Base-by-base conservation (phyloP, 2,797 vertebrate species). In the Acanthurus leucopareius region DNA sequence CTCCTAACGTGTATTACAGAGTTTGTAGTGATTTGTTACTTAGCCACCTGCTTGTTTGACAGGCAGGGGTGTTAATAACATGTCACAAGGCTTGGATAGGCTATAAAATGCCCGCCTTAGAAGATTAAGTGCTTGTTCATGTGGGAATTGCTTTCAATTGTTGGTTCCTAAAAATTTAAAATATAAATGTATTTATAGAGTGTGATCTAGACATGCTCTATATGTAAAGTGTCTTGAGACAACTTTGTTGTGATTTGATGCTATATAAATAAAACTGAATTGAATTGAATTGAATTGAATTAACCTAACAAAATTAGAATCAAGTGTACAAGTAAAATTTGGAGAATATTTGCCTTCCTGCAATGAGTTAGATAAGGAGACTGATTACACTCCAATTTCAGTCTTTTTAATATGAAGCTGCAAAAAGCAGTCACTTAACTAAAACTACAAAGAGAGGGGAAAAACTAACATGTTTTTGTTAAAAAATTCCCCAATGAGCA, bases 21-120 rank as follows among this genome's bases (percentile, higher is more conserved):
- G 67, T 80, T 71, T 57, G 62, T 51, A 73, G 73, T 62, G 62
- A 86, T 77, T 75, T 54, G 56, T 79, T 77, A 42, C 71, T 83
- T n/a, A 60, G 65, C 57, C 38, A 57, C 49, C 57, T 66, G 59
- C 61, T 25, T 58, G 67, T 80, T 64, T 84, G 75, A 65, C 67
- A 71, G 58, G 19, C 45, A 32, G 58, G 6, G 32, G 22, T 17
- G 62, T 77, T 80, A 82, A 84, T 78, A 25, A 83, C 73, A 62
- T 16, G 57, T 53, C 44, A 38, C 19, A 10, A 9, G 35, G 20
- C 69, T 20, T 59, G 53, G 16, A 10, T 54, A 7, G 42, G 40
- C 25, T 56, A 74, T 71, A n/a, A 57, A 10, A 59, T 13, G 45
- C 48, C 28, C 80, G 53, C 62, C 49, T 15, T 22, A 61, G 52